phyloP scores from a whole-genome alignment of 2,797 vertebrate species.

The Aulostomus chinensis region DNA sequence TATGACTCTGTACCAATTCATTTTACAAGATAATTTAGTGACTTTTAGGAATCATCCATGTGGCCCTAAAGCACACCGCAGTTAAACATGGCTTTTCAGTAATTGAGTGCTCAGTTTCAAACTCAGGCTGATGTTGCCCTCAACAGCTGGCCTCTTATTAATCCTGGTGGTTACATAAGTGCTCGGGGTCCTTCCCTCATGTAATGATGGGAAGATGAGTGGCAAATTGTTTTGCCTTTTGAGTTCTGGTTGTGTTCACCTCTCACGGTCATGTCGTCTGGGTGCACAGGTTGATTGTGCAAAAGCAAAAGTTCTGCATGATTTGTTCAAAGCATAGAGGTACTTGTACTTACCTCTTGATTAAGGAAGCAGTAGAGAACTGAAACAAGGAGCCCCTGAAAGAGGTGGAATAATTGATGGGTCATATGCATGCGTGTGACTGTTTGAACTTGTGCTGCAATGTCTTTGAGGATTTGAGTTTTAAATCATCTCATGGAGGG shows the following conservation, averaged over 20 bases:
- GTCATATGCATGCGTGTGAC: too few species aligned
- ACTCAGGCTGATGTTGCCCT: background rate
- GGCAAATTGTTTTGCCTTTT: constrained; percentile 12
- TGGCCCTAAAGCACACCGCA: background rate
- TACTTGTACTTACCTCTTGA: constrained; percentile 77
- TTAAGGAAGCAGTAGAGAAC: constrained; percentile 85
- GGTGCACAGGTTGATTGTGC: background rate
- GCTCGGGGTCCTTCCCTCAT: background rate
- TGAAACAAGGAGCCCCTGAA: constrained; percentile 81
- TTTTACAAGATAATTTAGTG: background rate
- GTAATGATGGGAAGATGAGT: constrained; percentile 2
- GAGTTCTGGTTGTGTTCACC: background rate
- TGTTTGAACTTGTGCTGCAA: too few species aligned
- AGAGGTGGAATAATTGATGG: constrained; percentile 34
- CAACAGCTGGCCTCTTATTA: constrained; percentile 20
- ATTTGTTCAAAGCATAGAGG: constrained; percentile 15
- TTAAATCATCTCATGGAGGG: too few species aligned
- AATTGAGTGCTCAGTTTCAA: constrained; percentile 1
- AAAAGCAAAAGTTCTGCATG: constrained; percentile 5
- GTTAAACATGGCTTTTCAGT: background rate
- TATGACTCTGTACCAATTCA: constrained; percentile 4
- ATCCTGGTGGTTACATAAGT: constrained; percentile 9
- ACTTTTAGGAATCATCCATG: too few species aligned
- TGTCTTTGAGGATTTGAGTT: too few species aligned
- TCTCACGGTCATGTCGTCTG: constrained; percentile 7